Conservation (phyloP, 2,888 invertebrate genomes). For the Machimus rusticus region DNA sequence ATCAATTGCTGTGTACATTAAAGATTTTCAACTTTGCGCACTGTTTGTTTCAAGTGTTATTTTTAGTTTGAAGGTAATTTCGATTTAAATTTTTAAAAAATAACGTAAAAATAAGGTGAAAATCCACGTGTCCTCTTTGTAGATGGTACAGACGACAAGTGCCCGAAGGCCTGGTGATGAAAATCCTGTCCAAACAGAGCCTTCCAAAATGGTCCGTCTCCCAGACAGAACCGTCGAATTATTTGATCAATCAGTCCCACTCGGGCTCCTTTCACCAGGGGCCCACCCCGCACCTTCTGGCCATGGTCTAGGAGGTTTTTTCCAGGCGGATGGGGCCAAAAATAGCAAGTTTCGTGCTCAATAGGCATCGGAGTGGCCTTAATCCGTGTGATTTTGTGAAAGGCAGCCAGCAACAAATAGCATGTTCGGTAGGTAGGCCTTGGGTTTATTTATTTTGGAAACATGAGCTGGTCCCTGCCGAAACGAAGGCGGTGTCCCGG, state of each 20-base stretch:
- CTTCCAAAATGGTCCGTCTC: not conserved
- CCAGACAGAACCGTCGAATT: not conserved
- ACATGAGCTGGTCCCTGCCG: constrained; percentile 5
- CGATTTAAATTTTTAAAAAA: not conserved
- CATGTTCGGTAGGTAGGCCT: not conserved
- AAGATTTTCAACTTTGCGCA: not conserved
- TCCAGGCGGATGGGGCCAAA: not conserved
- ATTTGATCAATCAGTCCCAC: not conserved
- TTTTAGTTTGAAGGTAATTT: not conserved
- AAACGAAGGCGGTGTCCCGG: not conserved
- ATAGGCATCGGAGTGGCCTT: not conserved
- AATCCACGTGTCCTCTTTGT: not conserved
- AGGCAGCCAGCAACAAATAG: constrained; percentile 27
- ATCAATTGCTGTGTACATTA: no score
- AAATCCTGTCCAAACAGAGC: not conserved
- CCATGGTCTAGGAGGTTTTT: not conserved
- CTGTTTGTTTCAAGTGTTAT: not conserved
- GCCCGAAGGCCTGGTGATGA: not conserved
- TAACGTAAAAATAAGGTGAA: not conserved
- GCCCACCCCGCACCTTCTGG: not conserved
- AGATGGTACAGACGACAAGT: not conserved
- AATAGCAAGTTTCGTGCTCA: constrained; percentile 28
- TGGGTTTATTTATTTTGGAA: constrained; percentile 35
- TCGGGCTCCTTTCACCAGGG: not conserved
- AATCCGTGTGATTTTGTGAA: constrained; percentile 15